Base-by-base conservation (phyloP, 2,113 vertebrate genomes). In the Colistium nudipinnis region DNA sequence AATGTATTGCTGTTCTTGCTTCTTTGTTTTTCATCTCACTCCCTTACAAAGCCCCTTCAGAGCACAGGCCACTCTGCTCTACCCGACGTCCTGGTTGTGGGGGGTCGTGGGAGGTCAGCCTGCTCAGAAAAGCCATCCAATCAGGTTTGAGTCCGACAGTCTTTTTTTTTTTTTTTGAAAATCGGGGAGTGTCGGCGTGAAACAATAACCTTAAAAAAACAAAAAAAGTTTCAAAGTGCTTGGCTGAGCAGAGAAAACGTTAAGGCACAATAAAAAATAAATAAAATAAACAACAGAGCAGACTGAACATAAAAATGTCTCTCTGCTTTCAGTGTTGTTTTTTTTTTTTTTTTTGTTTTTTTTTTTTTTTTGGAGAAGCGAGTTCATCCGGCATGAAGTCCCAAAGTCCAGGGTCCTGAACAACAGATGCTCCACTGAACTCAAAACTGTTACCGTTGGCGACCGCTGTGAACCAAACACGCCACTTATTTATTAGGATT, bases 11-110 rank as follows among this genome's bases (percentile, higher is more conserved):
- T 60, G 48, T 45, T 80, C 38, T n/a, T 61, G 68, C 68, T 72
- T 80, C 76, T 86, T 86, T 88, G 81, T 78, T 72, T 89, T 87
- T 87, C 83, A 80, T 84, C 68, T 83, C 82, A 78, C 81, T 72
- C 19, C 51, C 8, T 30, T 25, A 48, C 33, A 13, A 39, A 74
- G 51, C 76, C 68, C 62, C 60, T 73, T 38, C 13, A 71, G 65
- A 76, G 24, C 84, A 41, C 61, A 79, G 11, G 41, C 56, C 20
- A n/a, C n/a, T n/a, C n/a, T n/a, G n/a, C n/a, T n/a, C n/a, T n/a
- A n/a, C n/a, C n/a, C n/a, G n/a, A n/a, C n/a, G n/a, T 45, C 53
- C 64, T 47, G 17, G 24, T 62, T 65, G 13, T 60, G 31, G 25
- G 76, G 62, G 14, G 70, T 49, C 47, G 52, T 41, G 60, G 48